phyloP scores from a whole-genome alignment of 2,888 invertebrate species.

The Drosophila mercatorum region DNA sequence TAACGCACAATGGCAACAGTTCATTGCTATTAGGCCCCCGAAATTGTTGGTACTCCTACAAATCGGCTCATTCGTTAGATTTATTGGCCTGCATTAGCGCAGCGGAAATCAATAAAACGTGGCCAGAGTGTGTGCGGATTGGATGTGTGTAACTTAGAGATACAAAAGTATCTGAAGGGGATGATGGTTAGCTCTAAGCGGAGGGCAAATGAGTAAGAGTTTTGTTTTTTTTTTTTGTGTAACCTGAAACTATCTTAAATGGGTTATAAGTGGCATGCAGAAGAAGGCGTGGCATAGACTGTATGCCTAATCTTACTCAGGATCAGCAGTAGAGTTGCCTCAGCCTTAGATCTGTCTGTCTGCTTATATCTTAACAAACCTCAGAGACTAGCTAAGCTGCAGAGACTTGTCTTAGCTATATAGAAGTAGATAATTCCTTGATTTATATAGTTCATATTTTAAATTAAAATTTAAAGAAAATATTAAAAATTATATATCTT shows the following conservation, averaged over 20 bases:
- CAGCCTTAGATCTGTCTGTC: too few relatives aligned
- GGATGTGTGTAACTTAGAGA: constrained; percentile 46
- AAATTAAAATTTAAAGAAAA: too few relatives aligned
- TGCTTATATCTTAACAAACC: too few relatives aligned
- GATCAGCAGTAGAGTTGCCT: background rate
- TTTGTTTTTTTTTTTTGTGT: too few relatives aligned
- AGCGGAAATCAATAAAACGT: constrained; percentile 77
- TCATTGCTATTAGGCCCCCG: constrained; percentile 61
- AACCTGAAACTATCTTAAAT: too few relatives aligned
- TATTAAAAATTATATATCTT: too few relatives aligned
- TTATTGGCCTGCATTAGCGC: constrained; percentile 73
- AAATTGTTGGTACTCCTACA: constrained; percentile 62
- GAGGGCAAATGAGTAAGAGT: too few relatives aligned
- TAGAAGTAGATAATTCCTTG: too few relatives aligned
- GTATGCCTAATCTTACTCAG: background rate
- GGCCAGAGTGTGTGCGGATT: background rate
- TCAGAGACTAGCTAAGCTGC: too few relatives aligned
- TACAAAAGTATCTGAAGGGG: constrained; percentile 15
- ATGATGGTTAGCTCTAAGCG: too few relatives aligned
- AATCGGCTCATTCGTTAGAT: constrained; percentile 75
- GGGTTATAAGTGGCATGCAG: background rate
- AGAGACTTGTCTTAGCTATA: too few relatives aligned
- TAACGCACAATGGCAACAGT: constrained; percentile 74
- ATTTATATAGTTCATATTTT: too few relatives aligned
- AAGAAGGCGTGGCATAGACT: background rate